Base-by-base conservation (phyloP, 1,140 invertebrate genomes). In the Melitaea cinxia region DNA sequence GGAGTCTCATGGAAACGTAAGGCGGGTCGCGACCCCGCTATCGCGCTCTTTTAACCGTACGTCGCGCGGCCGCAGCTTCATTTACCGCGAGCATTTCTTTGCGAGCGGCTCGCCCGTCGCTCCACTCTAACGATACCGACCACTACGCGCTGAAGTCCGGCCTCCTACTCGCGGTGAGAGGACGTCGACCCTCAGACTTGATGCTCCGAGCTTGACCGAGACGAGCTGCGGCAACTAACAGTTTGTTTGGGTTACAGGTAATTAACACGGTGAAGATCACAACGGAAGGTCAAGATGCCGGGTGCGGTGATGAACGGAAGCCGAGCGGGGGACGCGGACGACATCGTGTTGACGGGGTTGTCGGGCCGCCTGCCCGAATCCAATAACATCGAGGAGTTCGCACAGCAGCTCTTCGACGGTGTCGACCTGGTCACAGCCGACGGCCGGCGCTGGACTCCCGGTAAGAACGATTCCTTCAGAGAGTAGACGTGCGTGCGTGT, bases 361-460 rank as follows among this genome's bases (percentile, higher is more conserved):
- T 98, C 97, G 33, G 97, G 97, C 57, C 94, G 97, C 71, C 93
- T 98, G 63, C 98, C 98, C 0, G 96, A 98, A 83, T 97, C 96
- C 37, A 93, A 95, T 53, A 95, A 93, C 78, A 95, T 99, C 65
- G 95, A 97, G 72, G 97, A 99, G 88, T 98, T 99, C 83, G 95
- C 95, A 7, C 71, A 76, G 63, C 74, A 83, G 47, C 93, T 99
- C 10, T 95, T 97, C 79, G 94, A 95, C 35, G 95, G 95, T 12
- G 93, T 96, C 4, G 97, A 99, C 84, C 94, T 99, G 92, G 94
- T 99, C 39, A 98, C 96, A 7, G 96, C 96, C 65, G 96, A 98
- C 80, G 95, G 95, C 35, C 92, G 96, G 47, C 92, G 97, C 82
- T 98, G 83, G 83, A 77, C 73, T 0, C 83, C 82, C 65, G 83